Base-by-base conservation (phyloP, 2,797 vertebrate species). In the Phataginus tetradactyla region DNA sequence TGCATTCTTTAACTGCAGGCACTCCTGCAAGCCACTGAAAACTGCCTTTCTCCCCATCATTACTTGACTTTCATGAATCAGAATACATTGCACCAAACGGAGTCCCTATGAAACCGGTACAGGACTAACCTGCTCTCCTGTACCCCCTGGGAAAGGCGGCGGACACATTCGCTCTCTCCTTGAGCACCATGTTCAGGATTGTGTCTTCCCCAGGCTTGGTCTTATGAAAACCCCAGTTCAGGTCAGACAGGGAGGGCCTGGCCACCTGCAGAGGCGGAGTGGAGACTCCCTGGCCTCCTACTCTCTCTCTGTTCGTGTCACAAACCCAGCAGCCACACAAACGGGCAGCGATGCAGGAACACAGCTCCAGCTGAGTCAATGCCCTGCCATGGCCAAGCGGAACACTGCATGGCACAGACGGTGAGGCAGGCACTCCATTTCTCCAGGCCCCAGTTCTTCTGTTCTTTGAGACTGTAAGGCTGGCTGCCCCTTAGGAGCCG, bases 351-450 rank as follows among this genome's bases (percentile, higher is more conserved):
- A 78, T 9, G 34, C 91, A 95, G 75, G 79, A 89, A 85, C 94
- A 81, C 0, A 69, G 69, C 79, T 80, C 83, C 90, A 80, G 79
- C 92, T 97, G 96, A 97, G 97, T 97, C 97, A 97, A 91, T 14
- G 10, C 77, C 74, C 80, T 3, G 0, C 85, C 32, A 81, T 25
- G 69, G 88, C 72, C 96, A 86, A 63, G 55, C 37, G 8, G 80
- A 83, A n/a, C 21, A 7, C 57, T 4, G 37, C 78, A 57, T 68
- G 63, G 15, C 5, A 78, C 72, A 71, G 95, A 93, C 77, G 89
- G 42, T 0, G 14, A 94, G 78, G 93, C 64, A 57, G n/a, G 59
- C 34, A 20, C 69, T 63, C 25, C 0, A 8, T 1, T 27, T 66
- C 68, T 90, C 39, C 10, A 64, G 64, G 23, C 25, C 74, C 25